These are phyloP conservation scores for Perognathus longimembris DNA, from an alignment of 2,113 vertebrate species.

Conservation along the genomic window DNA sequence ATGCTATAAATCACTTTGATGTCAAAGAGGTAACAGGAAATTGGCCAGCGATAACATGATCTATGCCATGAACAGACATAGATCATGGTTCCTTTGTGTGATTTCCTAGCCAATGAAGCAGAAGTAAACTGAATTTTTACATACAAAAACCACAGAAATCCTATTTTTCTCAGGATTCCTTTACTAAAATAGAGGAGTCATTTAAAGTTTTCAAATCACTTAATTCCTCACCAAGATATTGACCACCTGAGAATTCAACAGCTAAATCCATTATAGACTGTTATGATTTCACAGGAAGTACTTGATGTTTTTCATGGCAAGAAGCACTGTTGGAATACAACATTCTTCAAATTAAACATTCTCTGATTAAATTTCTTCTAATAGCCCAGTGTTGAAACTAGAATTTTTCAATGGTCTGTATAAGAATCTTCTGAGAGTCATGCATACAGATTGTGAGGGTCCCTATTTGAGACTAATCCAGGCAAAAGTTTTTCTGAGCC, in stretches of 20 bases:
- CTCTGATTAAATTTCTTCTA: constrained; percentile 12
- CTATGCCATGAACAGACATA: not conserved
- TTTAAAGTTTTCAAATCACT: not conserved
- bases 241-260: not conserved
- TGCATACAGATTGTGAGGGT: too few species aligned
- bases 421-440: not conserved
- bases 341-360: too few species aligned
- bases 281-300: not conserved
- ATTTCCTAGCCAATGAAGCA: constrained; percentile 32
- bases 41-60: not conserved
- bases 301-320: not conserved
- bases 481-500: too few species aligned
- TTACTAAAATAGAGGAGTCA: not conserved
- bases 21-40: constrained; percentile 23
- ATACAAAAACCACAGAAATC: constrained; percentile 39
- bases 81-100: not conserved
- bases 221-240: not conserved
- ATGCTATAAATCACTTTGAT: constrained; percentile 45
- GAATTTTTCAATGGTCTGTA: constrained; percentile 33
- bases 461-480: too few species aligned
- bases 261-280: not conserved
- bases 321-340: not conserved
- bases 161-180: constrained; percentile 19
- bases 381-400: not conserved
- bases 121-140: constrained; percentile 38